phyloP scores from a whole-genome alignment of 2,113 vertebrate genomes.

The Tetrax tetrax region DNA sequence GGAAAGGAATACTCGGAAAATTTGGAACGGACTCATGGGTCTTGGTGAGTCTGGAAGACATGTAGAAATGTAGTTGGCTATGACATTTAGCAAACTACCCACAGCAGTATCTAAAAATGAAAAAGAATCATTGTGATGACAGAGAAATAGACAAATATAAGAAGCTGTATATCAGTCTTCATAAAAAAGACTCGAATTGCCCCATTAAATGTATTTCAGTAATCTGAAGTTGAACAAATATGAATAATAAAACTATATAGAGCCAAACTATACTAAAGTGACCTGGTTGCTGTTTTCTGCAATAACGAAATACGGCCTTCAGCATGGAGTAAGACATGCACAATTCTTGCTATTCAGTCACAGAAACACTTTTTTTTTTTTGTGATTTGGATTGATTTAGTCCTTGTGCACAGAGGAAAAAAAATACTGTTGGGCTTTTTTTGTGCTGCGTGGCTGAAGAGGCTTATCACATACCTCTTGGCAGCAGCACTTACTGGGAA shows the following conservation, averaged over 20 bases:
- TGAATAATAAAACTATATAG: background rate
- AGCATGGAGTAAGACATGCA: background rate
- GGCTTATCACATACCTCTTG: background rate
- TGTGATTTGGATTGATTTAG: background rate
- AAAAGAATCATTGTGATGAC: background rate
- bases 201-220: background rate
- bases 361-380: background rate
- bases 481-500: background rate
- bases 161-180: background rate
- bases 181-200: background rate
- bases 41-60: background rate
- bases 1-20: background rate
- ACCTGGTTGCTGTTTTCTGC: background rate
- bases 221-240: background rate
- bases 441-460: background rate
- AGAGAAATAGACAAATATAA: background rate
- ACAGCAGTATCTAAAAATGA: background rate
- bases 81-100: background rate
- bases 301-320: background rate
- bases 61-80: background rate
- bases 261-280: background rate
- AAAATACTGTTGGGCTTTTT: background rate
- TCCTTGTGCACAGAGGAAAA: rapidly evolving
- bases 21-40: background rate
- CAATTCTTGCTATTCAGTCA: background rate